These are phyloP conservation scores for Corapipo altera DNA, from an alignment of 2,113 vertebrate genomes.

Conservation along the genomic window DNA sequence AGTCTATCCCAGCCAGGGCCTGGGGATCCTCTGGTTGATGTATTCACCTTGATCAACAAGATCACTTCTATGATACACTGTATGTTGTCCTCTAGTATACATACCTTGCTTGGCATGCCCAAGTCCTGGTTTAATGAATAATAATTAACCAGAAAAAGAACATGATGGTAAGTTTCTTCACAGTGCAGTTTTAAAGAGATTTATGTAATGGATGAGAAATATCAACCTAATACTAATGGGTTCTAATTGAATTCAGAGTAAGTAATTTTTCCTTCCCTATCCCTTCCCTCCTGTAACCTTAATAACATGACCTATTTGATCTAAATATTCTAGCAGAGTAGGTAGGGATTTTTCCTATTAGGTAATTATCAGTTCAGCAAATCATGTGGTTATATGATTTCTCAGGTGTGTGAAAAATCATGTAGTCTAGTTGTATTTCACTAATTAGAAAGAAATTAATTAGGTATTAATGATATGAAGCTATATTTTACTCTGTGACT, in stretches of 20 bases:
- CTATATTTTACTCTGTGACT: background rate
- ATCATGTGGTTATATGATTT: background rate
- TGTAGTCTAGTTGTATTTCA: background rate
- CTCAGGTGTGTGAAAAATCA: background rate
- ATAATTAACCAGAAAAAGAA: background rate
- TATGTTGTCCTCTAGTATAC: background rate
- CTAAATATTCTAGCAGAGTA: background rate
- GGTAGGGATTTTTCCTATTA: background rate
- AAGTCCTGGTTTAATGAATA: background rate
- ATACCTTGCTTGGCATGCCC: background rate
- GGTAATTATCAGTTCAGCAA: background rate
- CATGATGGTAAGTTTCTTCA: background rate
- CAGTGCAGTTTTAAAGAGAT: background rate
- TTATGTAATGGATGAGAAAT: background rate
- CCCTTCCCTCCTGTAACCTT: background rate
- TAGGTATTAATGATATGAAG: background rate
- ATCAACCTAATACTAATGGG: background rate
- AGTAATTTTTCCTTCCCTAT: background rate
- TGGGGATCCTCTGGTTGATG: background rate
- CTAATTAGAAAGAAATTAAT: background rate
- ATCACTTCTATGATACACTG: background rate
- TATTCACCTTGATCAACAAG: background rate
- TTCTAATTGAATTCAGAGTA: background rate
- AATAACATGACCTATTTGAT: background rate
- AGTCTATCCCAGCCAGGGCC: too few species aligned